Evolutionary conservation across 37 sponge, comb jelly and placozoan species (phyloP), one percentile per base, ranked within the genome.

Genomic region (Lycopodina hypogea): DNA sequence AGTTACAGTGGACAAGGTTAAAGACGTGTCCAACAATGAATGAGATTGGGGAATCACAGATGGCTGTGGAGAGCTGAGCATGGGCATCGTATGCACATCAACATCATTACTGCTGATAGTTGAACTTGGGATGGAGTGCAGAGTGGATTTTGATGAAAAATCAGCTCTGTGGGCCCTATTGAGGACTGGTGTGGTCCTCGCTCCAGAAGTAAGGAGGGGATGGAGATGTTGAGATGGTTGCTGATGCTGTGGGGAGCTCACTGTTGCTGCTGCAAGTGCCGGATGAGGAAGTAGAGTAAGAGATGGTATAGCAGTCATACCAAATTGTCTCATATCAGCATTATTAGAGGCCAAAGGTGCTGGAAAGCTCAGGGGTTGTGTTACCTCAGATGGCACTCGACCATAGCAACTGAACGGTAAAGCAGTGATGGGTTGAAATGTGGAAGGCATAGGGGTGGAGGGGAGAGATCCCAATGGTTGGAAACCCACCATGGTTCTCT

Each of bases 111-210:
- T 9, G 48, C 48, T 9, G 4, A 45, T 9, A 9, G 4, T 45
- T 4, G 48, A 9, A 45, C 48, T 45, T 45, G 48, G 9, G 9
- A 45, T 9, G 48, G 48, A 45, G 8, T 45, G 48, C 9, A 45
- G 48, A 9, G 9, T 42, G 2, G 71, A 6, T 41, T 39, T n/a
- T 42, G 48, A 28, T 23, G 17, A 28, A 12, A 42, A 15, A 53
- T 21, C 45, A 30, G 53, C 35, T 7, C 52, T 73, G 52, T 73
- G 74, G 18, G 42, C 53, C 74, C 74, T 34, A 73, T 73, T 73
- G 35, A 41, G 36, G 19, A 73, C 4, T 30, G 48, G 21, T 53
- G 32, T 23, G 28, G 34, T 55, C 2, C 42, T n/a, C 9, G 56
- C 24, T 55, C 56, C 35, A 51, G 74, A 35, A 29, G 22, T 73